A percentile compares a stretch with the other conserved stretches of the same genome.
Evolutionary conservation across 2,797 vertebrate genomes (phyloP).

Genomic region (Falco cherrug): DNA sequence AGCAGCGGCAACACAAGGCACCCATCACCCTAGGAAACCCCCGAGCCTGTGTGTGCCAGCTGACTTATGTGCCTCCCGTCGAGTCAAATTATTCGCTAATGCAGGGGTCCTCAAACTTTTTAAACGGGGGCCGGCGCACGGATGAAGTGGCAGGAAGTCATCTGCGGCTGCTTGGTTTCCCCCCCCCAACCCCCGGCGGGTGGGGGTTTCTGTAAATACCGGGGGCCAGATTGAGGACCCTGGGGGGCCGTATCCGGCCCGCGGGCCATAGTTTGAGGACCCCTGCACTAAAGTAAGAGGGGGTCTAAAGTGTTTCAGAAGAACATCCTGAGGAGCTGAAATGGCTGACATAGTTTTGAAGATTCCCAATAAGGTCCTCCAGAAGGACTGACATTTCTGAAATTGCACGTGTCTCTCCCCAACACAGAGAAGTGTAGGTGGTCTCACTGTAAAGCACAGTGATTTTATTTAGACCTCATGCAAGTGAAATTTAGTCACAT

Average conservation of each 20-base stretch:
- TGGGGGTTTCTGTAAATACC: too few species aligned
- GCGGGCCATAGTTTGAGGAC: too few species aligned
- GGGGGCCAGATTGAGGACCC: too few species aligned
- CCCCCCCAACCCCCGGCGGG: too few species aligned
- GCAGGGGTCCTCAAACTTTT: too few species aligned
- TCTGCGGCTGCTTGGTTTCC: too few species aligned
- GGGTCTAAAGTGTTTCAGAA: background rate
- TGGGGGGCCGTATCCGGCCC: too few species aligned
- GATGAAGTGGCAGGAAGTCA: too few species aligned
- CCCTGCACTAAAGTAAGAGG: too few species aligned
- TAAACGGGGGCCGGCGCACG: too few species aligned
- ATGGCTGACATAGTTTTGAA: background rate
- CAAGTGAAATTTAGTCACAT: background rate
- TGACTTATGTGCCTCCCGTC: background rate
- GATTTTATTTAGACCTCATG: background rate
- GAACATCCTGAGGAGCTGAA: background rate
- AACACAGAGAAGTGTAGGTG: background rate
- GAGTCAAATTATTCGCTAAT: too few species aligned
- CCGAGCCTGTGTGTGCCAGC: accelerated
- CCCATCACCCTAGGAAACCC: accelerated
- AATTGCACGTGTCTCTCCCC: background rate
- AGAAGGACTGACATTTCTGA: background rate
- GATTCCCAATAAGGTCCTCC: background rate
- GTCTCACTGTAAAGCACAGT: background rate
- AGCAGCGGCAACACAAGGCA: accelerated